A percentile compares a stretch with the other conserved stretches of the same genome.
Conservation (phyloP, 2,797 vertebrate species). For the Myotis findleyi region DNA sequence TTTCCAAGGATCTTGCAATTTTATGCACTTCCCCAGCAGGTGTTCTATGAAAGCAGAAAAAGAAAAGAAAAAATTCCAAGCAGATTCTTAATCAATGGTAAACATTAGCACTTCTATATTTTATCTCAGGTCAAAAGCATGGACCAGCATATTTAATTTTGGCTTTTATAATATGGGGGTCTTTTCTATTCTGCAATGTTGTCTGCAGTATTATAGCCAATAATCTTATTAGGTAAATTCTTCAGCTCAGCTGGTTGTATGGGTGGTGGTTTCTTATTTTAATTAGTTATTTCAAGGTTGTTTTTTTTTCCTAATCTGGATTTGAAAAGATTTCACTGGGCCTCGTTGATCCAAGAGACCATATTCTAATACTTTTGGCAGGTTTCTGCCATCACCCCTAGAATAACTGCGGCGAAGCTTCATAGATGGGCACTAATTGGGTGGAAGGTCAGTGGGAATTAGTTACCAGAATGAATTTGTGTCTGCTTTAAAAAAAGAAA, state of each 20-base stretch:
- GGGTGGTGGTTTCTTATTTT: constrained; percentile 35
- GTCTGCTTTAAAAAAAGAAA: neutral
- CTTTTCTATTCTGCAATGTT: neutral
- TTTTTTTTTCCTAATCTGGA: constrained; percentile 35
- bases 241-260: neutral
- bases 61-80: constrained; percentile 21
- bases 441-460: constrained; percentile 48
- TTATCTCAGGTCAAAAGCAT: constrained; percentile 44
- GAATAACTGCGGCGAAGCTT: neutral
- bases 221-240: constrained; percentile 26
- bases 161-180: constrained; percentile 8
- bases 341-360: neutral
- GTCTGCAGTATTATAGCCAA: neutral
- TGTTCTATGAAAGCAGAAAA: constrained; percentile 40
- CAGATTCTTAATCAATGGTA: neutral
- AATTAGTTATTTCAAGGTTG: constrained; percentile 35
- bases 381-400: neutral
- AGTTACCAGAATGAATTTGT: neutral
- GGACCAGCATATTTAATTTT: constrained; percentile 54
- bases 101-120: neutral
- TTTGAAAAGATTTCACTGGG: constrained; percentile 30
- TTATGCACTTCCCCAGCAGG: neutral
- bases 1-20: neutral
- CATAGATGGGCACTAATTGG: neutral
- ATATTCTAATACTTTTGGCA: neutral